Conservation (phyloP, 2,113 vertebrate genomes). For the Dissostichus mawsoni region DNA sequence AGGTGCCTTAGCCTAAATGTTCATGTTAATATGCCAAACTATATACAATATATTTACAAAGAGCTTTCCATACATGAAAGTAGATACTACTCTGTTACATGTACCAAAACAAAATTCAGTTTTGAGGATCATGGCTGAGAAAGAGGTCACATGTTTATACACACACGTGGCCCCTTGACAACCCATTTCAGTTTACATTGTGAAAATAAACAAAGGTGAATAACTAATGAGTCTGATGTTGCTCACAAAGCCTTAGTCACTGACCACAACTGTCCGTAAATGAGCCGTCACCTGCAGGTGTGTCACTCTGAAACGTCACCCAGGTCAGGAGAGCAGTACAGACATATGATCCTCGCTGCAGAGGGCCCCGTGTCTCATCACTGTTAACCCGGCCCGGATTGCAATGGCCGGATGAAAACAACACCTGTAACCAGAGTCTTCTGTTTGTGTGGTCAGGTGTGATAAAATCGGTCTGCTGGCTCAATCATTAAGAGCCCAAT, state of each 20-base stretch:
- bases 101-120: slow-evolving; percentile 10
- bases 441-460: slow-evolving; percentile 76
- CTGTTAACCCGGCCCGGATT: slow-evolving; percentile 53
- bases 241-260: slow-evolving; percentile 42
- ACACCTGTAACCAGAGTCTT: slow-evolving; percentile 81
- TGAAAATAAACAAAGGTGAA: slow-evolving; percentile 54
- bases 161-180: background rate
- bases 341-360: slow-evolving; percentile 70
- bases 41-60: slow-evolving; percentile 19
- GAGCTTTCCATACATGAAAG: slow-evolving; percentile 10
- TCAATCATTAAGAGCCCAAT: slow-evolving; percentile 54
- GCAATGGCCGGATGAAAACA: slow-evolving; percentile 73
- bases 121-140: slow-evolving; percentile 7
- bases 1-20: background rate
- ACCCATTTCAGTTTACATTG: slow-evolving; percentile 22
- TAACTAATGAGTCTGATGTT: slow-evolving; percentile 45
- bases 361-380: slow-evolving; percentile 41
- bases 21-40: background rate
- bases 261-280: slow-evolving; percentile 47
- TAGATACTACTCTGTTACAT: slow-evolving; percentile 7
- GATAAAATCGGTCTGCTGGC: slow-evolving; percentile 72
- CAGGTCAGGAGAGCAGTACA: slow-evolving; percentile 40
- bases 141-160: slow-evolving; percentile 18
- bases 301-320: slow-evolving; percentile 51
- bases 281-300: slow-evolving; percentile 52